phyloP scores from a whole-genome alignment of 2,888 invertebrate species.

The Yponomeuta plumbellus region DNA sequence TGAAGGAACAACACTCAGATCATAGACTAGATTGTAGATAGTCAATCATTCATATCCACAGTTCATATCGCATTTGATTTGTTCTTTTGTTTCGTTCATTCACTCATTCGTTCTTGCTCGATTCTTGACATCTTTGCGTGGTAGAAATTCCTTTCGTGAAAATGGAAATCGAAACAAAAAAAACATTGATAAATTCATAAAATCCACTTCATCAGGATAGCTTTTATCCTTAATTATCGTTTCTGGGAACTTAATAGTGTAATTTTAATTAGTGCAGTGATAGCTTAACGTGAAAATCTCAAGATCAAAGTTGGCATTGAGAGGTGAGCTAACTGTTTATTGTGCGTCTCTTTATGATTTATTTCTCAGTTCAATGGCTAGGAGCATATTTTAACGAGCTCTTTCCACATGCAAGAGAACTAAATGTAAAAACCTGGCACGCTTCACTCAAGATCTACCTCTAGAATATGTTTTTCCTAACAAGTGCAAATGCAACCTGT shows the following conservation, averaged over 20 bases:
- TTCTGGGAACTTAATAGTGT: background rate
- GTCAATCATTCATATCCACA: background rate
- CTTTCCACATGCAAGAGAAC: background rate
- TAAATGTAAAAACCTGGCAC: background rate
- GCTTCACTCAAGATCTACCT: background rate
- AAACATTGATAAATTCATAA: background rate
- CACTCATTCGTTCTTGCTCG: background rate
- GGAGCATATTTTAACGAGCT: conserved; percentile 10
- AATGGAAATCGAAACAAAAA: background rate
- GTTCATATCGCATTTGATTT: no score
- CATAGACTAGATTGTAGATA: background rate
- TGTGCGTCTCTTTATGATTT: background rate
- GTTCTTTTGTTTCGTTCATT: background rate
- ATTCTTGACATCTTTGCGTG: background rate
- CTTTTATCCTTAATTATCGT: background rate
- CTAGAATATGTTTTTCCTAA: background rate
- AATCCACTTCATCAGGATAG: background rate
- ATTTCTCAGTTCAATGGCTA: conserved; percentile 15
- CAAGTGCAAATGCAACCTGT: background rate
- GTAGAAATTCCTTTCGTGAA: background rate
- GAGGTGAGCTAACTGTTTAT: conserved; percentile 14
- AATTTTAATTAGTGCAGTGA: background rate
- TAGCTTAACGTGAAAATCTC: background rate
- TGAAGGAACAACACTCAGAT: background rate
- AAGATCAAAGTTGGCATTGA: conserved; percentile 2